phyloP scores from a whole-genome alignment of 2,797 vertebrate species.

The Eospalax fontanierii region DNA sequence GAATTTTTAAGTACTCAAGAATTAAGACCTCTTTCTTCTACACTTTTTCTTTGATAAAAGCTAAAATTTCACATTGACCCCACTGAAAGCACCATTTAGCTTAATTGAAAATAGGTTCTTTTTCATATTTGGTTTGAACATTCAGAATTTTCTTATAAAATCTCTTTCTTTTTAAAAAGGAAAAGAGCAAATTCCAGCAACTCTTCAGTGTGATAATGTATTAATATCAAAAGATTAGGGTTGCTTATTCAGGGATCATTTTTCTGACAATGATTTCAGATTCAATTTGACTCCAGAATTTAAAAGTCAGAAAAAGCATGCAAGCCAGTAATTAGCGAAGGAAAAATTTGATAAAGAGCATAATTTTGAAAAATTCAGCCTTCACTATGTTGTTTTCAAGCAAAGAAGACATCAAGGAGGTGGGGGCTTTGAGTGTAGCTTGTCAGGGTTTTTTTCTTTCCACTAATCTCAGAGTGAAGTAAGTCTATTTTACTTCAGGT shows the following conservation, averaged over 20 bases:
- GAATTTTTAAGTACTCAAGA: constrained; percentile 55
- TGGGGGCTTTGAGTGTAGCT: neutral
- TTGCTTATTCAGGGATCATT: constrained; percentile 73
- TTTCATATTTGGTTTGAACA: constrained; percentile 5
- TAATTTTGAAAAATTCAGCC: constrained; percentile 63
- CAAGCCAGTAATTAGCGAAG: neutral
- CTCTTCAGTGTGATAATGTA: constrained; percentile 40
- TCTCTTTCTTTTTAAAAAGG: neutral
- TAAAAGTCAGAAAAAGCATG: constrained; percentile 29
- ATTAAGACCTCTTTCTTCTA: neutral
- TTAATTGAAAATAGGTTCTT: neutral
- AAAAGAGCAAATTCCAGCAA: constrained; percentile 26
- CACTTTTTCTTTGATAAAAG: constrained; percentile 40
- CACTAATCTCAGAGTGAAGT: constrained; percentile 9
- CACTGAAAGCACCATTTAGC: neutral
- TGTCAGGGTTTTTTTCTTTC: constrained; percentile 34
- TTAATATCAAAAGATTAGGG: constrained; percentile 47
- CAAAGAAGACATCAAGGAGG: constrained; percentile 23
- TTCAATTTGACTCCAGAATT: constrained; percentile 69
- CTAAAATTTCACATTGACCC: constrained; percentile 48
- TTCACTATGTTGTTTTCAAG: constrained; percentile 61
- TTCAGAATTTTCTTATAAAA: constrained; percentile 51
- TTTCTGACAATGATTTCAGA: constrained; percentile 75
- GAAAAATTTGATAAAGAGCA: constrained; percentile 32
- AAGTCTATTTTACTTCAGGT: constrained; percentile 18